Evolutionary conservation across 2,113 vertebrate species (phyloP).

Genomic region (Neoarius graeffei): DNA sequence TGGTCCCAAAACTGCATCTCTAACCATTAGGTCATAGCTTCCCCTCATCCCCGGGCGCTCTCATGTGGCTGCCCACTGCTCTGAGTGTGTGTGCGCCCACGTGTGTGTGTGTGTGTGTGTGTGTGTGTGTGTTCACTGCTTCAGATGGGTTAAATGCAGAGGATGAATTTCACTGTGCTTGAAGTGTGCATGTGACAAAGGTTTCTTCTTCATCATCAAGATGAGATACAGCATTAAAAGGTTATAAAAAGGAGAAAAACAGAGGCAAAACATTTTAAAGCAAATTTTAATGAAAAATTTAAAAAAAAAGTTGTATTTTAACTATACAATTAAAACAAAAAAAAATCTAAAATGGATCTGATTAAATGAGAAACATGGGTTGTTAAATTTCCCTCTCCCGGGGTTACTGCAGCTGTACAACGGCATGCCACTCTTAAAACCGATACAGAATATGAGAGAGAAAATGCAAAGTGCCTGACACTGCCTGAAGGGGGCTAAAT

Average conservation of each 20-base stretch:
- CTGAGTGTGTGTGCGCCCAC: no score
- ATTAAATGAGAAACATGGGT: slow-evolving; percentile 50
- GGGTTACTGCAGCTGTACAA: slow-evolving; percentile 46
- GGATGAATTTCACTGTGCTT: no score
- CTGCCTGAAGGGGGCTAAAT: neutral
- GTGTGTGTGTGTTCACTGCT: no score
- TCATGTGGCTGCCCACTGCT: no score
- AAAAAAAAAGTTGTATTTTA: slow-evolving; percentile 46
- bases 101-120: no score
- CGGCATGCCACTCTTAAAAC: slow-evolving; percentile 56
- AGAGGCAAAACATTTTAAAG: slow-evolving; percentile 43
- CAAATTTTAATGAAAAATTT: slow-evolving; percentile 54
- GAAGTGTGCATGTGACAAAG: no score
- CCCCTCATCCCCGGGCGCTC: no score
- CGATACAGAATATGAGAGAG: slow-evolving; percentile 39
- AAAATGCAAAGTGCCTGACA: slow-evolving; percentile 57
- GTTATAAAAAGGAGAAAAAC: neutral
- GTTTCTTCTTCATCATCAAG: no score
- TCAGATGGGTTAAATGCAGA: no score
- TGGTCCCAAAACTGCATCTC: no score
- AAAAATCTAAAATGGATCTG: slow-evolving; percentile 55
- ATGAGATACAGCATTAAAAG: neutral
- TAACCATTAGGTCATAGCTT: neutral
- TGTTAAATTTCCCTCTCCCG: slow-evolving; percentile 35
- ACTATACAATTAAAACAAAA: slow-evolving; percentile 54